Evolutionary conservation across 2,113 vertebrate species (phyloP), one percentile per base, ranked within the genome.

Genomic region (Aegotheles bennettii): DNA sequence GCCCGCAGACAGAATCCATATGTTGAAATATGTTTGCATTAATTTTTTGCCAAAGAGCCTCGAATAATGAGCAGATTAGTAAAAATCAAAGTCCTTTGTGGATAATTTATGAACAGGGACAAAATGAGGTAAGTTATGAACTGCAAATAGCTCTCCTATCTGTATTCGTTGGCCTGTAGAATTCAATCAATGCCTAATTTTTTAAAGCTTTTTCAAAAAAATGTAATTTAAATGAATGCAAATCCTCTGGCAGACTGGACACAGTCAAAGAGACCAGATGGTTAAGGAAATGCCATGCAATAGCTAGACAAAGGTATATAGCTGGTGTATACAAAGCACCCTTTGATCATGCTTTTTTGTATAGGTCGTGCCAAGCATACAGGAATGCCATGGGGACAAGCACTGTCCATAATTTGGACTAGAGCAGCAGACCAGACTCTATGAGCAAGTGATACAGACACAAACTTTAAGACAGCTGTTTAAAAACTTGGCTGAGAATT

Each of bases 51-150:
- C 4, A 3, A 94, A 71, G 36, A 60, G 11, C 13, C 23, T 87
- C 94, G 93, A 97, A 89, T 93, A 95, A 95, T 91, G 93, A 94
- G 29, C 56, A 79, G 78, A 95, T 94, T 91, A 96, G 81, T 73
- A 89, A 94, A 95, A 96, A 85, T 95, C 89, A 48, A 95, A 95
- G 81, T 89, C 48, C 53, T 84, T 84, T 82, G 45, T 65, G 78
- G 88, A 38, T 95, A 94, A 95, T 76, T 89, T 93, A 95, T 95
- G 84, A 94, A 82, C 29, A 93, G 57, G 40, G 94, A 68, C 42
- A 86, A 87, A 92, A 82, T 1, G 28, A 91, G 80, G 24, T 75
- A 84, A 94, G 40, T 64, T 84, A 85, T 48, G 51, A 93, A 61
- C 74, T 75, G 64, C 60, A 87, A 64, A 84, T 45, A 35, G 26